These are phyloP conservation scores for Leptopilina boulardi DNA, from an alignment of 1,140 invertebrate genomes.

Conservation along the genomic window DNA sequence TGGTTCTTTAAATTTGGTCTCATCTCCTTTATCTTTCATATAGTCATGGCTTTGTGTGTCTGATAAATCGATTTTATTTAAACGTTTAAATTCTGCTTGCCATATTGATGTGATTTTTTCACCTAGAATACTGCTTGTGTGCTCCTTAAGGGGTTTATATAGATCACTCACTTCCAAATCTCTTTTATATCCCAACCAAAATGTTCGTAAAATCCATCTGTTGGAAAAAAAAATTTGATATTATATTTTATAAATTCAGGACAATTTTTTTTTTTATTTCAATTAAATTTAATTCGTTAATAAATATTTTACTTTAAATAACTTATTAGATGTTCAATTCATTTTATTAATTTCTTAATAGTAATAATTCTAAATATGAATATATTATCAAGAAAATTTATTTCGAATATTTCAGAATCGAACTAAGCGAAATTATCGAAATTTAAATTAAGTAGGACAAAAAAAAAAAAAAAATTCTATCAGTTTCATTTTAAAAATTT, in stretches of 20 bases:
- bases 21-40: slow-evolving; percentile 38
- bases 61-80: slow-evolving; percentile 49
- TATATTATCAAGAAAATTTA: no score
- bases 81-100: slow-evolving; percentile 63
- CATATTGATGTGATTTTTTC: slow-evolving; percentile 69
- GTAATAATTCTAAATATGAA: no score
- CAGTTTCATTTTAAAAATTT: no score
- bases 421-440: no score
- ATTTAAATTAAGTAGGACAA: no score
- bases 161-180: slow-evolving; percentile 84
- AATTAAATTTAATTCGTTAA: no score
- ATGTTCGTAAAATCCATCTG: slow-evolving; percentile 81
- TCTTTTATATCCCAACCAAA: slow-evolving; percentile 81
- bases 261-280: neutral
- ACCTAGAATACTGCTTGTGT: slow-evolving; percentile 74
- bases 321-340: no score
- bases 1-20: slow-evolving; percentile 68
- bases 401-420: no score
- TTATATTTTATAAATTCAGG: slow-evolving; percentile 5
- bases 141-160: slow-evolving; percentile 80
- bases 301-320: no score
- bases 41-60: slow-evolving; percentile 49
- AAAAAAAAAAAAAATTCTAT: no score
- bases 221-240: slow-evolving; percentile 54
- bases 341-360: no score